Percentiles rank a stretch among this genome's conserved stretches.
Evolutionary conservation across 1,140 invertebrate genomes (phyloP).

Genomic region (Adoxophyes honmai): DNA sequence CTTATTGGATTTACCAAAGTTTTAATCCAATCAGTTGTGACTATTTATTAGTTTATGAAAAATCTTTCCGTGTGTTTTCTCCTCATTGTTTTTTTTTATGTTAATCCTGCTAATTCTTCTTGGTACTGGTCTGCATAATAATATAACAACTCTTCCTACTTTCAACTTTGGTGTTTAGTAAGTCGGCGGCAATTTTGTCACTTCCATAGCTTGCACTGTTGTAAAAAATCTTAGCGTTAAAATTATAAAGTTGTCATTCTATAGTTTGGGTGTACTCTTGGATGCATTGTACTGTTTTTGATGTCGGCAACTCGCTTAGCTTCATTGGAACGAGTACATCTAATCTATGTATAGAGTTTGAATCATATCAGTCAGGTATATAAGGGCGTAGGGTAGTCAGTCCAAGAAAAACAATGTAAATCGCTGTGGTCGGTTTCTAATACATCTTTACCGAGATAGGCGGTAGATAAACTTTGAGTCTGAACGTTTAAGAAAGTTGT

Average conservation of each 20-base stretch:
- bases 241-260: constrained; percentile 27
- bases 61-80: too few relatives aligned
- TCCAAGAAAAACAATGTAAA: too few relatives aligned
- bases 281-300: constrained; percentile 15
- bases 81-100: too few relatives aligned
- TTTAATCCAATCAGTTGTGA: background rate
- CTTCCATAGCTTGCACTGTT: constrained; percentile 69
- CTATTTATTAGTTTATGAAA: too few relatives aligned
- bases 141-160: too few relatives aligned
- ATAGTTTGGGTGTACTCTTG: constrained; percentile 31
- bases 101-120: too few relatives aligned
- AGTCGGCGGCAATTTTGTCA: constrained; percentile 30
- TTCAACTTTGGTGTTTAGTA: background rate
- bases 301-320: background rate
- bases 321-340: constrained; percentile 8
- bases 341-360: constrained; percentile 13
- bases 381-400: constrained; percentile 29
- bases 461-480: too few relatives aligned
- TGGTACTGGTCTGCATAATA: too few relatives aligned
- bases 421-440: too few relatives aligned
- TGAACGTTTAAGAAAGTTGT: too few relatives aligned
- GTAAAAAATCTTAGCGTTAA: constrained; percentile 52
- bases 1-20: background rate
- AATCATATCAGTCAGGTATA: constrained; percentile 44
- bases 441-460: too few relatives aligned